phyloP scores from a whole-genome alignment of 2,113 vertebrate species.

The Abramis brama region DNA sequence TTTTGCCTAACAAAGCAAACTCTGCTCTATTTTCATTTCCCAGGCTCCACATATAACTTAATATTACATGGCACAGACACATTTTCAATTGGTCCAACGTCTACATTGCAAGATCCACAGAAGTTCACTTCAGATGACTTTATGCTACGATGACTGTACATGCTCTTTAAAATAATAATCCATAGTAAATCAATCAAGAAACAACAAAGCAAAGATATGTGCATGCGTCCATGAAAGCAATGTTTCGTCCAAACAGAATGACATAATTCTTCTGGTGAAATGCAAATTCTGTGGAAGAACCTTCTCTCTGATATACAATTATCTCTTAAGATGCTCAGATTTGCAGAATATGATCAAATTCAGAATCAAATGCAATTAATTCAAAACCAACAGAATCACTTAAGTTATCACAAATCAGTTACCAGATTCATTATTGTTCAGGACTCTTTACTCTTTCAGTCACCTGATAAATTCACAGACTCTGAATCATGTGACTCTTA shows the following conservation, averaged over 20 bases:
- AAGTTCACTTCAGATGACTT: not conserved
- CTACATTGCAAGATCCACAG: not conserved
- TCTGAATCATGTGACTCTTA: conserved; percentile 54
- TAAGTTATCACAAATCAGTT: not conserved
- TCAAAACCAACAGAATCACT: not conserved
- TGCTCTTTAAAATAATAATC: not conserved
- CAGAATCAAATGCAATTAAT: not conserved
- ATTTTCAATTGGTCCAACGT: not conserved
- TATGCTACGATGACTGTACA: not conserved
- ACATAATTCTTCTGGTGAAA: conserved; percentile 21
- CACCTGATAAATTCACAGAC: conserved; percentile 45
- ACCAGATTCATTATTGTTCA: not conserved
- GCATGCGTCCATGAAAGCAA: not conserved
- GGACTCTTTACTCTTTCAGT: not conserved
- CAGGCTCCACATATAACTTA: conserved; percentile 4
- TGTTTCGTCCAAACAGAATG: not conserved
- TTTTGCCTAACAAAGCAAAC: conserved; percentile 32
- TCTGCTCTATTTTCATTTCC: conserved; percentile 16
- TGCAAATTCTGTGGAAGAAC: conserved; percentile 32
- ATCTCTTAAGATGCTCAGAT: not conserved
- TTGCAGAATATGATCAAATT: not conserved
- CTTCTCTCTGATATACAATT: not conserved
- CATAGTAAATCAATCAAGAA: not conserved
- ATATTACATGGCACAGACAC: not conserved
- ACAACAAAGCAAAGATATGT: not conserved